Percentiles rank a stretch among this genome's conserved stretches.
Evolutionary conservation across 1,140 invertebrate species (phyloP).

Genomic region (Caenorhabditis briggsae): DNA sequence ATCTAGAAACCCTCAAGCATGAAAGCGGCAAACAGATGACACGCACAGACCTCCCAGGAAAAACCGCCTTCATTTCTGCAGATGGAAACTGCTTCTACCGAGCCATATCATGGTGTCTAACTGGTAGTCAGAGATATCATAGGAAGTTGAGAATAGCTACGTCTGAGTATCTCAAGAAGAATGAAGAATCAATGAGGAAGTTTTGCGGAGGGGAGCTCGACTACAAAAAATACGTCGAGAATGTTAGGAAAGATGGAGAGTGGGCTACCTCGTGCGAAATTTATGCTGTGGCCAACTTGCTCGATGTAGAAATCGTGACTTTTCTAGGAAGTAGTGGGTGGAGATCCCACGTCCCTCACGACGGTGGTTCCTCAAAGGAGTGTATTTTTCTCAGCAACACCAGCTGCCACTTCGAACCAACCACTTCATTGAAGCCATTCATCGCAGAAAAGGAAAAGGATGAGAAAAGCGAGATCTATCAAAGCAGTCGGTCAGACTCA

Average conservation of each 20-base stretch:
- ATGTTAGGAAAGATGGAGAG: background rate
- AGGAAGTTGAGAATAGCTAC: background rate
- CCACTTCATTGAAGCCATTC: too few species aligned
- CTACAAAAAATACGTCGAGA: background rate
- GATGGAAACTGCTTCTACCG: constrained; percentile 26
- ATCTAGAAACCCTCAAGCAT: background rate
- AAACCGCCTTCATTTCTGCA: background rate
- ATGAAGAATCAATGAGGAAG: background rate
- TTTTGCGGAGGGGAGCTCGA: background rate
- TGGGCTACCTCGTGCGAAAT: background rate
- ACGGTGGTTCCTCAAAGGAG: background rate
- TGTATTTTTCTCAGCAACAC: background rate
- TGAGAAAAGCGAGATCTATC: too few species aligned
- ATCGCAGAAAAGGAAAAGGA: too few species aligned
- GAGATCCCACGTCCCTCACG: background rate
- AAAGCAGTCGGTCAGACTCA: too few species aligned
- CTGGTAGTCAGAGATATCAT: background rate
- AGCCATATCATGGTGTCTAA: constrained; percentile 18
- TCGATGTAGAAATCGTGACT: background rate
- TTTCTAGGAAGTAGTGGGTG: background rate
- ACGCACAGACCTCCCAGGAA: background rate
- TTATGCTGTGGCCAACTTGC: background rate
- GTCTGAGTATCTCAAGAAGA: background rate
- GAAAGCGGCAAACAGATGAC: background rate
- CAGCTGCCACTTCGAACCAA: background rate